Evolutionary conservation across 2,888 invertebrate genomes (phyloP).

Genomic region (Adineta ricciae): DNA sequence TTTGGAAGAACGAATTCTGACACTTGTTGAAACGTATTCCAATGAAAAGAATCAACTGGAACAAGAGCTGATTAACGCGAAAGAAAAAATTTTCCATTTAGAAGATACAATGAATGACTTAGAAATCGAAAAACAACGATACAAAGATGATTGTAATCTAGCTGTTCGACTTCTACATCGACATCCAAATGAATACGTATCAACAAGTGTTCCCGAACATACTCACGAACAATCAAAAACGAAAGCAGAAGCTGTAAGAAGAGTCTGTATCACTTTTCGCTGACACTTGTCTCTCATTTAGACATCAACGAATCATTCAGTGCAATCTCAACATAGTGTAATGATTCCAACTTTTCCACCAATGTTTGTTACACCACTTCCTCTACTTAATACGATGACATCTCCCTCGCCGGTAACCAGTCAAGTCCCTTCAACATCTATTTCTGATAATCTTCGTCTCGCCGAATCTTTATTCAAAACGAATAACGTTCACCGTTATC

Average conservation of each 20-base stretch:
- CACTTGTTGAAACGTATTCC: background rate
- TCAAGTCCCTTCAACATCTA: background rate
- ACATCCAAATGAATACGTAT: background rate
- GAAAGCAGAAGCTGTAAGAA: background rate
- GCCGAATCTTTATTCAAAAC: background rate
- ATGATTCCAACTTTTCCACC: constrained; percentile 9
- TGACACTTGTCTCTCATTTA: background rate
- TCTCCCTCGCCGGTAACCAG: background rate
- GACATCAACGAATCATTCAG: background rate
- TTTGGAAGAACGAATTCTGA: background rate
- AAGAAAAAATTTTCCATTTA: background rate
- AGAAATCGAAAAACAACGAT: constrained; percentile 1
- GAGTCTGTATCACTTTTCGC: too few species aligned
- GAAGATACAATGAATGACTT: background rate
- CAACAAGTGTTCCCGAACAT: background rate
- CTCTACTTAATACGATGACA: background rate
- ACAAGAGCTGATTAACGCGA: background rate
- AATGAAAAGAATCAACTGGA: background rate
- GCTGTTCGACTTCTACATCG: constrained; percentile 7
- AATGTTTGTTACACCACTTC: background rate
- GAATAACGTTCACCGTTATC: background rate
- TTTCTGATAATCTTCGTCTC: background rate
- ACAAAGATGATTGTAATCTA: constrained; percentile 19
- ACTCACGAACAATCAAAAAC: background rate
- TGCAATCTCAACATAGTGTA: background rate